Percentiles rank a stretch among this genome's conserved stretches.
phyloP scores from a whole-genome alignment of 1,140 invertebrate species.

The Rhopalosiphum padi region DNA sequence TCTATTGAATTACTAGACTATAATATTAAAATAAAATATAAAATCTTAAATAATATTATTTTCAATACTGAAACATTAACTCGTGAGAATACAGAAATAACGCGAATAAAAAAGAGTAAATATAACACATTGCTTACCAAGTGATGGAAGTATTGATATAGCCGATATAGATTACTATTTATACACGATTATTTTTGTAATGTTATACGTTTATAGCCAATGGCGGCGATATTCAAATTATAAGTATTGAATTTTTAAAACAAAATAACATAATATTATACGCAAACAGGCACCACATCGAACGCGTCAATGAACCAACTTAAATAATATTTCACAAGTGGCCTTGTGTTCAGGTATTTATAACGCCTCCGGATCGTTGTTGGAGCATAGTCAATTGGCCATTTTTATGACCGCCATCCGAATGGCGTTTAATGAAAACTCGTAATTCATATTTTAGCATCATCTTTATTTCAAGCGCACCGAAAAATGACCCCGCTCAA shows the following conservation, averaged over 20 bases:
- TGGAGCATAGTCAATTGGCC: neutral
- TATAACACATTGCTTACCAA: neutral
- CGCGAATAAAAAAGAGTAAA: neutral
- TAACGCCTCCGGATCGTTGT: conserved; percentile 30
- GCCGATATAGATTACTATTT: neutral
- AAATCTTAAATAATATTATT: neutral
- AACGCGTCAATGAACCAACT: neutral
- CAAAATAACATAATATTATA: neutral
- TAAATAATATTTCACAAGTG: conserved; percentile 16
- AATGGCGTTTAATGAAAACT: conserved; percentile 38
- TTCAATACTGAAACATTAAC: conserved; percentile 10
- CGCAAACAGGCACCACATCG: neutral
- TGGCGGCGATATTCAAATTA: neutral
- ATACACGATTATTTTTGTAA: neutral
- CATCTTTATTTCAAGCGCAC: conserved; percentile 10
- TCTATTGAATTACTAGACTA: neutral
- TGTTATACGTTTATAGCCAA: neutral
- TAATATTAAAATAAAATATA: neutral
- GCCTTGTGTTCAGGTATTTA: neutral
- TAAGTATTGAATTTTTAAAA: conserved; percentile 5
- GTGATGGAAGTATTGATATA: neutral
- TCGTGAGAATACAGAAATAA: neutral
- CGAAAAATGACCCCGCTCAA: conserved; percentile 8
- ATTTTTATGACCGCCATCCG: neutral
- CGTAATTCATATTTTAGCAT: conserved; percentile 55